Percentiles rank a stretch among this genome's conserved stretches.
phyloP scores from a whole-genome alignment of 2,113 vertebrate genomes.

The Rhipidura dahli region DNA sequence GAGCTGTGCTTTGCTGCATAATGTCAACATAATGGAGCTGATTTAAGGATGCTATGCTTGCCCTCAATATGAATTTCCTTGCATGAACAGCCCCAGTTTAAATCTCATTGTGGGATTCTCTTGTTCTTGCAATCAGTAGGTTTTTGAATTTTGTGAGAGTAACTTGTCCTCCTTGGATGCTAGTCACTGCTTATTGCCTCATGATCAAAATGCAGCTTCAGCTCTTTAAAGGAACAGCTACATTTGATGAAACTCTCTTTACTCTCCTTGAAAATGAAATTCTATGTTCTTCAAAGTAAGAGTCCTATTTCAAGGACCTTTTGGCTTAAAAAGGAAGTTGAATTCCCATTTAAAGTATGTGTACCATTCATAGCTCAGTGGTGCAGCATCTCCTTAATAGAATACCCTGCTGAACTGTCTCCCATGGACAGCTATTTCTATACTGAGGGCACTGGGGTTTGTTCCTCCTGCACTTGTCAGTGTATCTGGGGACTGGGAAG shows the following conservation, averaged over 20 bases:
- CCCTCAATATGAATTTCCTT: not conserved
- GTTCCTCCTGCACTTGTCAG: not conserved
- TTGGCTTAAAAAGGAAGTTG: not conserved
- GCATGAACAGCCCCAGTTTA: not conserved
- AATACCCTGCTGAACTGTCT: not conserved
- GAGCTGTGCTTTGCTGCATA: not conserved
- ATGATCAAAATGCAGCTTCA: constrained; percentile 13
- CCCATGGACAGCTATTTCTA: not conserved
- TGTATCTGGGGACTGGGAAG: not conserved
- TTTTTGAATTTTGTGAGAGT: not conserved
- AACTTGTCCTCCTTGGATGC: not conserved
- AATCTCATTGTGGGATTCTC: not conserved
- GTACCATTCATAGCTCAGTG: not conserved
- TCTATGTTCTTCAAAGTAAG: constrained; percentile 16
- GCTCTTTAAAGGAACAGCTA: constrained; percentile 7
- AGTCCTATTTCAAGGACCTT: constrained; percentile 10
- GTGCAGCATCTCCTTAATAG: not conserved
- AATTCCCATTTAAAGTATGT: constrained; percentile 16
- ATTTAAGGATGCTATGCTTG: not conserved
- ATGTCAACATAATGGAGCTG: not conserved
- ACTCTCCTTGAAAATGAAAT: constrained; percentile 22
- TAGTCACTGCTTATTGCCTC: not conserved
- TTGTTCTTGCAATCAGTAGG: not conserved
- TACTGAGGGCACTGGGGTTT: not conserved
- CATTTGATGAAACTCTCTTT: constrained; percentile 9